Percentiles rank a stretch among this genome's conserved stretches.
These are phyloP conservation scores for Tenthredo distinguenda DNA, from an alignment of 2,888 invertebrate species.

Conservation along the genomic window DNA sequence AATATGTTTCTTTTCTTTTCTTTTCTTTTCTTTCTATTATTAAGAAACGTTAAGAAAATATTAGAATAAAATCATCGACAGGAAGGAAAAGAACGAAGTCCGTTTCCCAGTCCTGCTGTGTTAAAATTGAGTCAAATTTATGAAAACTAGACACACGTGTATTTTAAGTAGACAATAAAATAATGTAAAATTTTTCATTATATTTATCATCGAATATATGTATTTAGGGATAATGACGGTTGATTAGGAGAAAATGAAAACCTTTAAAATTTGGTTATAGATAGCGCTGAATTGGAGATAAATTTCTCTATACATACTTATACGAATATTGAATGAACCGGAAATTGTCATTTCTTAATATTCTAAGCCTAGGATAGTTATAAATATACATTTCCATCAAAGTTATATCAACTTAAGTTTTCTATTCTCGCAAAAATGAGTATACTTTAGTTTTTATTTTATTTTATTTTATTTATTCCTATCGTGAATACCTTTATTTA, in stretches of 20 bases:
- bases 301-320: background rate
- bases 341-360: conserved; percentile 24
- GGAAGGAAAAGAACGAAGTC: background rate
- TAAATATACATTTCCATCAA: conserved; percentile 48
- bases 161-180: background rate
- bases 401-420: conserved; percentile 38
- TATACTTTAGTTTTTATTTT: conserved; percentile 30
- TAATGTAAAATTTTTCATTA: background rate
- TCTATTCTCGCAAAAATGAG: conserved; percentile 38
- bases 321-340: conserved; percentile 32
- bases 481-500: conserved; percentile 45
- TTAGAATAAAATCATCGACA: background rate
- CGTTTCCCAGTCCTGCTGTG: background rate
- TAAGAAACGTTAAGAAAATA: background rate
- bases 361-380: conserved; percentile 43
- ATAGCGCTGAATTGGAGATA: conserved; percentile 21
- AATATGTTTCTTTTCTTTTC: background rate
- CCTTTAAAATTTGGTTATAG: background rate
- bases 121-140: background rate
- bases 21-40: background rate
- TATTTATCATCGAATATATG: background rate
- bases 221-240: background rate
- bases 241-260: background rate
- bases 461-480: conserved; percentile 4
- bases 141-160: background rate